Percentiles rank a stretch among this genome's conserved stretches.
phyloP scores from a whole-genome alignment of 2,888 invertebrate species.

The Auanema freiburgensis region DNA sequence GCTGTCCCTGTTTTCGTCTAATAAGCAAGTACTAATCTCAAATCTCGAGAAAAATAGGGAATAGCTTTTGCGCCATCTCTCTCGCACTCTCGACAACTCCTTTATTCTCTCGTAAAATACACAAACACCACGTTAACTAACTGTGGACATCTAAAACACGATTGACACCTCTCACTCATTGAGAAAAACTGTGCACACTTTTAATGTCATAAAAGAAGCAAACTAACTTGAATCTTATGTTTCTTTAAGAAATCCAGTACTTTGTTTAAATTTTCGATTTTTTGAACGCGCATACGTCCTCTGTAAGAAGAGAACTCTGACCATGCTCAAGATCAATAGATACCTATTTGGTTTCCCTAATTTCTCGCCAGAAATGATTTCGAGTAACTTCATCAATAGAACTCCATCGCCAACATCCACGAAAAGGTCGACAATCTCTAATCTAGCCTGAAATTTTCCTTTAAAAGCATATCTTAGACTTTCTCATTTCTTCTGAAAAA shows the following conservation, averaged over 20 bases:
- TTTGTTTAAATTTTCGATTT: constrained; percentile 98
- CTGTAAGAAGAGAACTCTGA: constrained; percentile 14
- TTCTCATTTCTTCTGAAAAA: neutral
- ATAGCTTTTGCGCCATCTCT: constrained; percentile 13
- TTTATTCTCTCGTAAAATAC: neutral
- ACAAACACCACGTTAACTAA: constrained; percentile 26
- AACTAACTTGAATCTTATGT: constrained; percentile 57
- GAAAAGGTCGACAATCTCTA: constrained; percentile 97
- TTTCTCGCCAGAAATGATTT: constrained; percentile 97
- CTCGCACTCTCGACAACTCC: constrained; percentile 13
- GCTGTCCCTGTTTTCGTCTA: neutral
- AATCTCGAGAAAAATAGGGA: neutral
- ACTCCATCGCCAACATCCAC: constrained; percentile 92
- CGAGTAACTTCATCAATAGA: constrained; percentile 86
- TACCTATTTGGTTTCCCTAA: constrained; percentile 86
- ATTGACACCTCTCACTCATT: constrained; percentile 20
- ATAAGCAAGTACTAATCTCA: neutral
- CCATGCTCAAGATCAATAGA: neutral
- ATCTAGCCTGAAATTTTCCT: constrained; percentile 77
- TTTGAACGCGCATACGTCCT: constrained; percentile 89
- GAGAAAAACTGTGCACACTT: neutral
- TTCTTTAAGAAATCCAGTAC: constrained; percentile 62
- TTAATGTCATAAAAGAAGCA: constrained; percentile 1
- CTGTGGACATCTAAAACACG: constrained; percentile 18
- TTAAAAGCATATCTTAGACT: constrained; percentile 4